A percentile compares a stretch with the other conserved stretches of the same genome.
These are phyloP conservation scores for Ascaphus truei DNA, from an alignment of 2,113 vertebrate species.

Conservation along the genomic window DNA sequence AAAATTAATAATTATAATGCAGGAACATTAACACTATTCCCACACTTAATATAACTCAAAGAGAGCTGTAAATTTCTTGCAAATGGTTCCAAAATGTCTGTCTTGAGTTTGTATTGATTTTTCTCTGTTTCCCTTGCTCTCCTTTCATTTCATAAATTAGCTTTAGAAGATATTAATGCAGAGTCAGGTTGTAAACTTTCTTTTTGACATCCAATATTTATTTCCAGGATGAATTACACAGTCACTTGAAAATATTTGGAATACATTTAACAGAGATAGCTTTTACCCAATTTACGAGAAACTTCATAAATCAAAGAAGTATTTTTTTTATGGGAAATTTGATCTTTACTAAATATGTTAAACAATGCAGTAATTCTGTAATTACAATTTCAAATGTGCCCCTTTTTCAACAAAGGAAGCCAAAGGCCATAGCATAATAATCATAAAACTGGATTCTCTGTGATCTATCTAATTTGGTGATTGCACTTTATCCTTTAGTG, in stretches of 20 bases:
- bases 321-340: slow-evolving; percentile 16
- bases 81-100: slow-evolving; percentile 1
- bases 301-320: slow-evolving; percentile 13
- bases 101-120: background rate
- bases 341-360: slow-evolving; percentile 32
- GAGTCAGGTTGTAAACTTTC: background rate
- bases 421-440: background rate
- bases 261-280: background rate
- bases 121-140: background rate
- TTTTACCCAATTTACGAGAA: background rate
- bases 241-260: slow-evolving; percentile 3
- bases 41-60: background rate
- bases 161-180: background rate
- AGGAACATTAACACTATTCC: background rate
- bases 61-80: background rate
- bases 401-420: slow-evolving; percentile 13
- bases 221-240: slow-evolving; percentile 2
- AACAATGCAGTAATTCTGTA: slow-evolving; percentile 2
- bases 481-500: background rate
- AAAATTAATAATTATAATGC: background rate
- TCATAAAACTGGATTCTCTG: background rate
- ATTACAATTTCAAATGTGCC: slow-evolving; percentile 19
- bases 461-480: background rate
- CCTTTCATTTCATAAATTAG: slow-evolving; percentile 3
- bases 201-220: slow-evolving; percentile 15